Evolutionary conservation across 53 echinoderm and acorn worm genomes (phyloP), one percentile per base, ranked within the genome.

Genomic region (Astropecten irregularis): DNA sequence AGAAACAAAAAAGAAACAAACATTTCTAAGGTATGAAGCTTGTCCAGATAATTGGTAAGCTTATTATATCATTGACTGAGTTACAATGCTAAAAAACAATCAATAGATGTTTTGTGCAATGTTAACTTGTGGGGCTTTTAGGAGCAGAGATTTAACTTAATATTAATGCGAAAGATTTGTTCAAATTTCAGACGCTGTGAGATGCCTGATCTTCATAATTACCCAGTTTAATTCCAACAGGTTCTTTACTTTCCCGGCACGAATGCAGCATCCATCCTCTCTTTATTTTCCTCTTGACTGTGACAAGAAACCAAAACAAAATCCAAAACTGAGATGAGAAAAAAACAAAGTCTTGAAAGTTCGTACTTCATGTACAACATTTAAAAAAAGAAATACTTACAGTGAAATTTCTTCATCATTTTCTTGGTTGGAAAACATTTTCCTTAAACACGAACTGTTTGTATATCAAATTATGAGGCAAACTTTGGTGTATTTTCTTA

Each of bases 301-400:
- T 79, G 60, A 79, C 79, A 79, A 60, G 32, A 26, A 37, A 9
- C 79, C 61, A 79, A 61, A 79, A 62, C 79, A 79, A 61, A 79
- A 62, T 62, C 79, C 35, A 79, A 79, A 72, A 31, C 2, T 3
- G 11, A 40, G 15, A 16, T 34, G 9, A 1, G 36, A 66, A 40
- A 66, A 7, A 0, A 23, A 39, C 16, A 35, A 36, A 23, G 8
- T 4, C 18, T 8, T n/a, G n/a, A 31, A 20, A 21, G 34, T 32
- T 15, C 27, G 32, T 2, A 0, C 18, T 15, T 15, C 31, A 23
- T 61, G 61, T 33, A 11, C 46, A 44, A 44, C 46, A 44, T 44
- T 44, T 7, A 44, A 44, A 44, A 44, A 44, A 9, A 44, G 7
- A n/a, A n/a, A n/a, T n/a, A n/a, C n/a, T n/a, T n/a, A n/a, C n/a